Percentiles rank a stretch among this genome's conserved stretches.
These are phyloP conservation scores for Centrocercus urophasianus DNA, from an alignment of 2,113 vertebrate genomes.

Conservation along the genomic window DNA sequence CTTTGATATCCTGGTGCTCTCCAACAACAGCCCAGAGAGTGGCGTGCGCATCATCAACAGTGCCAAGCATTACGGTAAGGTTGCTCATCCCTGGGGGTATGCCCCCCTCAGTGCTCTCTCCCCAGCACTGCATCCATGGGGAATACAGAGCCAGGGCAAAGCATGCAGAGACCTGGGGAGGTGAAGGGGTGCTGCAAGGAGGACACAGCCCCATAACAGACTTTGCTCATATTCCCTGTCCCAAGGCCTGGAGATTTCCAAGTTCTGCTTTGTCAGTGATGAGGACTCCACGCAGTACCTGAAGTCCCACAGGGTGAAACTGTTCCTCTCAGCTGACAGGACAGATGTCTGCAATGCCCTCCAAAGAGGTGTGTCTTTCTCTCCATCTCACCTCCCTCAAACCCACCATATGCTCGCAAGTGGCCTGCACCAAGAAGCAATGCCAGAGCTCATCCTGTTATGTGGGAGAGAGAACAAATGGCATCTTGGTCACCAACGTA, in stretches of 20 bases:
- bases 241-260: constrained; percentile 82
- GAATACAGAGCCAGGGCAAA: neutral
- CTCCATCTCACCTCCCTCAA: neutral
- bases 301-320: constrained; percentile 74
- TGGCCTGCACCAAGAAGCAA: neutral
- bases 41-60: constrained; percentile 72
- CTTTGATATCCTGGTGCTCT: constrained; percentile 83
- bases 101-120: neutral
- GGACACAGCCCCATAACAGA: neutral
- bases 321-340: constrained; percentile 82
- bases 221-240: neutral
- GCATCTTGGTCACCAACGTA: neutral
- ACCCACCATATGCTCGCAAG: neutral
- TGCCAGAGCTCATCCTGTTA: neutral
- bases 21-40: constrained; percentile 75
- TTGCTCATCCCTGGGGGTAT: rapidly evolving
- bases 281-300: constrained; percentile 79
- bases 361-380: constrained; percentile 55
- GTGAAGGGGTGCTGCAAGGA: neutral
- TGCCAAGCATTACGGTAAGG: constrained; percentile 76
- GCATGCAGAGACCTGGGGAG: rapidly evolving
- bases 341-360: constrained; percentile 74
- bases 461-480: neutral
- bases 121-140: neutral
- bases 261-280: constrained; percentile 81